Evolutionary conservation across 1,140 invertebrate species (phyloP).

Genomic region (Papilio xuthus): DNA sequence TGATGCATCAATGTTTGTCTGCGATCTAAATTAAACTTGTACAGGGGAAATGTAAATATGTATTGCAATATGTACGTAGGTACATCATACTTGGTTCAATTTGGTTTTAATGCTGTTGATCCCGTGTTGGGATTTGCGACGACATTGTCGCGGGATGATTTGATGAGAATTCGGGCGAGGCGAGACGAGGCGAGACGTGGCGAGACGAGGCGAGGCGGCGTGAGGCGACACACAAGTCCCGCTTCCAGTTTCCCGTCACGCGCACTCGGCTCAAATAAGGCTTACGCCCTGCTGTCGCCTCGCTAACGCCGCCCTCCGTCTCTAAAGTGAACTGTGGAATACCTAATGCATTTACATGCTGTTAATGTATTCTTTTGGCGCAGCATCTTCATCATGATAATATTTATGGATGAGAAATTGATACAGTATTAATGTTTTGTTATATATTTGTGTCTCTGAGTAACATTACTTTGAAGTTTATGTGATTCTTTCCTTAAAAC

Average conservation of each 20-base stretch:
- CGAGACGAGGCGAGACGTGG: conserved; percentile 64
- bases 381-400: conserved; percentile 32
- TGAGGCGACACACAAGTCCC: conserved; percentile 70
- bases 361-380: conserved; percentile 37
- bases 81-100: conserved; percentile 71
- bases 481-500: neutral
- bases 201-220: conserved; percentile 63
- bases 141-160: conserved; percentile 77
- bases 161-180: conserved; percentile 77
- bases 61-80: conserved; percentile 47
- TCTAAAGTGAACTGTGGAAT: conserved; percentile 75
- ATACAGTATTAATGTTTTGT: conserved; percentile 52
- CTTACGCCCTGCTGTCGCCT: conserved; percentile 70
- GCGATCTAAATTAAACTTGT: conserved; percentile 33
- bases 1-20: conserved; percentile 40
- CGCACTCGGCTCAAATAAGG: conserved; percentile 77
- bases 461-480: neutral
- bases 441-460: neutral
- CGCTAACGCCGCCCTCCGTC: conserved; percentile 61
- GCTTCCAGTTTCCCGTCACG: conserved; percentile 79
- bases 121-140: conserved; percentile 74
- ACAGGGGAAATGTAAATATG: conserved; percentile 16
- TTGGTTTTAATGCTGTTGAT: conserved; percentile 77
- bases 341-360: conserved; percentile 65
- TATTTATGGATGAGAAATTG: conserved; percentile 35